Evolutionary conservation across 2,888 invertebrate species (phyloP).

Genomic region (Arrhopalites spinosus): DNA sequence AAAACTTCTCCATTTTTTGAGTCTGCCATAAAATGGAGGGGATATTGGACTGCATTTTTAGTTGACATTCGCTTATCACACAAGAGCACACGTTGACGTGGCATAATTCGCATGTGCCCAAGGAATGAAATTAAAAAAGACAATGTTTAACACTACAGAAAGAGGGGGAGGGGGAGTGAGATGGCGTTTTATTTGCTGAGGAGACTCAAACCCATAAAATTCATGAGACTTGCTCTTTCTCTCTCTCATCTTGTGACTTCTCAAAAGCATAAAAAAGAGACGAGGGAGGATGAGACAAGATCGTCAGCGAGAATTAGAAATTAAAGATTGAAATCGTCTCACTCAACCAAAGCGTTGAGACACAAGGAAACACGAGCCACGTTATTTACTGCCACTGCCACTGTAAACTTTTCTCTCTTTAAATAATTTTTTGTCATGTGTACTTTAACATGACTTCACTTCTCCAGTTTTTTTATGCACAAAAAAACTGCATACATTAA

Average conservation of each 20-base stretch:
- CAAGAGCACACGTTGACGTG: too few relatives aligned
- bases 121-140: neutral
- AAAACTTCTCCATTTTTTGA: too few relatives aligned
- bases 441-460: too few relatives aligned
- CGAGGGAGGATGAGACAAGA: slow-evolving; percentile 34
- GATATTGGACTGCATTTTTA: too few relatives aligned
- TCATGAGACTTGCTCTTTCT: slow-evolving; percentile 31
- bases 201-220: slow-evolving; percentile 30
- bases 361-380: neutral
- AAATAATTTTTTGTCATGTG: neutral
- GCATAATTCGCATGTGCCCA: too few relatives aligned
- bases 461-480: too few relatives aligned
- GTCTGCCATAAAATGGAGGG: too few relatives aligned
- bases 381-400: neutral
- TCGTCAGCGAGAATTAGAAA: slow-evolving; percentile 41
- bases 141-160: neutral
- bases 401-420: neutral
- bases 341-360: slow-evolving; percentile 12
- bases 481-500: too few relatives aligned
- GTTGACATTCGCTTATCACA: too few relatives aligned
- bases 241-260: neutral
- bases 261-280: neutral
- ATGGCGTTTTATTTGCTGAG: slow-evolving; percentile 5
- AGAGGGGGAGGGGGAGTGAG: neutral
- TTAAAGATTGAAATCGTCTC: slow-evolving; percentile 44